These are phyloP conservation scores for Halesus radiatus DNA, from an alignment of 1,140 invertebrate genomes.

Conservation along the genomic window DNA sequence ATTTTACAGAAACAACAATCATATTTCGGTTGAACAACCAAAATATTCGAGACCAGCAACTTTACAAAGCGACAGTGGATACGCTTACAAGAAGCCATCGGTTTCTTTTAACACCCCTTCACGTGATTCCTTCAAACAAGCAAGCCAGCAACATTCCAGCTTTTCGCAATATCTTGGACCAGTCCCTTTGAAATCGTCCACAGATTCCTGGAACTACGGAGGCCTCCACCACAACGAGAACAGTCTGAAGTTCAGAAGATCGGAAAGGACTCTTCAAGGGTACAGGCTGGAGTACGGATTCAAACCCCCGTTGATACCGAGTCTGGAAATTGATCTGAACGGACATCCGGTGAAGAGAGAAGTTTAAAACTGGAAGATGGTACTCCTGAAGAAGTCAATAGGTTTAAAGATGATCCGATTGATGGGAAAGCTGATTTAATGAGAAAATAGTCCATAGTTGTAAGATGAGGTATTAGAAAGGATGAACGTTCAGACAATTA, in stretches of 20 bases:
- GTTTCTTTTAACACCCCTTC: neutral
- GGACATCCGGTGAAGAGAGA: slow-evolving; percentile 71
- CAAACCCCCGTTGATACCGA: slow-evolving; percentile 83
- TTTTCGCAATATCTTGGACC: slow-evolving; percentile 64
- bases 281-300: slow-evolving; percentile 85
- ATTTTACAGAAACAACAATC: neutral
- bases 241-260: slow-evolving; percentile 62
- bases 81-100: slow-evolving; percentile 6
- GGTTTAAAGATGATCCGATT: neutral
- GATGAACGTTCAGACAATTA: no score
- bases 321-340: slow-evolving; percentile 83
- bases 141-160: slow-evolving; percentile 31
- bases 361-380: neutral
- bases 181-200: slow-evolving; percentile 61
- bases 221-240: slow-evolving; percentile 37
- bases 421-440: no score
- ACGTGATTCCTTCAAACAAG: neutral
- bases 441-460: no score
- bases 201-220: slow-evolving; percentile 28
- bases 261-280: slow-evolving; percentile 73
- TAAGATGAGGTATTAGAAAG: no score
- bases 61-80: neutral
- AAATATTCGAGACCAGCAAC: slow-evolving; percentile 44
- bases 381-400: neutral
- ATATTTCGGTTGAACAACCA: slow-evolving; percentile 1